phyloP scores from a whole-genome alignment of 2,797 vertebrate species.

The Acipenser ruthenus region DNA sequence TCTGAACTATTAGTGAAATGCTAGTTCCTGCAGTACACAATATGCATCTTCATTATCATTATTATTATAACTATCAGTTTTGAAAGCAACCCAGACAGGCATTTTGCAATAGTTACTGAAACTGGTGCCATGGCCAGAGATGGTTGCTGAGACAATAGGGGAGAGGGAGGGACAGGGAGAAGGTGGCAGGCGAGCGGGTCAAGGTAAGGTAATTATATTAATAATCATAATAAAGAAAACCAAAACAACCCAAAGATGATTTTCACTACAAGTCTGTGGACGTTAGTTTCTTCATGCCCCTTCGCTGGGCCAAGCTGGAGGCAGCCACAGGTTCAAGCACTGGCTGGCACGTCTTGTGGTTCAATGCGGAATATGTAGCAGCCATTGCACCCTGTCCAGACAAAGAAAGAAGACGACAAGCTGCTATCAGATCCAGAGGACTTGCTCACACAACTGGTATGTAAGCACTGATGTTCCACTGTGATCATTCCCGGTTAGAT shows the following conservation, averaged over 20 bases:
- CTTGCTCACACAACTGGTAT: too few relatives aligned
- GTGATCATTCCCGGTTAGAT: too few relatives aligned
- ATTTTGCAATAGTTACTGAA: too few relatives aligned
- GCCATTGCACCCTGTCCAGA: constrained; percentile 80
- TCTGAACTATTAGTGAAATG: neutral
- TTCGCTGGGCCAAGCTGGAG: constrained; percentile 88
- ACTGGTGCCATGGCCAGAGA: too few relatives aligned
- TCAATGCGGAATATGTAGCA: constrained; percentile 86
- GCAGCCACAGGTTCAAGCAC: constrained; percentile 91
- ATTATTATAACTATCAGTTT: neutral
- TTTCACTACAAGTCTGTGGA: constrained; percentile 86
- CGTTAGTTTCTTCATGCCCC: constrained; percentile 95
- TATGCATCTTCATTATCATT: neutral
- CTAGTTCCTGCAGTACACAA: neutral
- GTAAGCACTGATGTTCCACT: too few relatives aligned
- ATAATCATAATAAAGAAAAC: constrained; percentile 7
- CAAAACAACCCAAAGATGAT: neutral
- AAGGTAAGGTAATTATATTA: constrained; percentile 6
- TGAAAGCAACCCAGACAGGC: too few relatives aligned
- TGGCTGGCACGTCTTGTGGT: constrained; percentile 89
- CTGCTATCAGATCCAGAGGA: too few relatives aligned
- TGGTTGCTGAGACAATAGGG: constrained; percentile 2
- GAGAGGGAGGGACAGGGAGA: constrained; percentile 7
- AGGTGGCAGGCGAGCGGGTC: constrained; percentile 16
- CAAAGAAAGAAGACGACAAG: neutral